Evolutionary conservation across 2,888 invertebrate genomes (phyloP), one percentile per base, ranked within the genome.

Genomic region (Magallana nippona): DNA sequence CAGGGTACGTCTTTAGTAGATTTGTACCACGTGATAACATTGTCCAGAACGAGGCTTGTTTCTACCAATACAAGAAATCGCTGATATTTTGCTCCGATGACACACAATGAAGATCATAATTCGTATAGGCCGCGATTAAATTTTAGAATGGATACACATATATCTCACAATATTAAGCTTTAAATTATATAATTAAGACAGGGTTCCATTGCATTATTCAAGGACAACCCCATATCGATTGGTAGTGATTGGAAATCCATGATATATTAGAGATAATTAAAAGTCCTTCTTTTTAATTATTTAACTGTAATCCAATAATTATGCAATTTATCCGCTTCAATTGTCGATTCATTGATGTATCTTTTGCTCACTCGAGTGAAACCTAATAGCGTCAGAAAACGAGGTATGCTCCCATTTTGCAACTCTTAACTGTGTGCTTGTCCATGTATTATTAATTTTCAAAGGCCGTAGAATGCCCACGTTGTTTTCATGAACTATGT

Each of bases 11-110:
- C 27, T 27, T 22, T 27, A 71, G 27, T 71, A 27, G 71, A 71
- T 71, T 19, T 10, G 32, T 27, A 71, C 22, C 11, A 71, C 32
- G 27, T 22, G 71, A 71, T 71, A 71, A 13, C 71, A 71, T 71
- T 71, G 22, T 27, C 19, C n/a, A 60, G 19, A 60, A 3, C 10
- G 60, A 32, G 27, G 27, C 44, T 2, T 71, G 32, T 71, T 27
- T 27, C 19, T 71, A 22, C 32, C 5, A 13, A 71, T 15, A 27
- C 15, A 11, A 71, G 13, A 71, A 71, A 22, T 22, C 10, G 27
- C 71, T 71, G 27, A 71, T 22, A 32, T 71, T 71, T 71, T 71
- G 71, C 8, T 27, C 71, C 13, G 15, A 71, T 71, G 71, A 71
- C 32, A 71, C 15, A 71, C 27, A 71, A 13, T 27, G 32, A 32